Base-by-base conservation (phyloP, 2,888 invertebrate genomes). In the Lasioglossum marginatum region DNA sequence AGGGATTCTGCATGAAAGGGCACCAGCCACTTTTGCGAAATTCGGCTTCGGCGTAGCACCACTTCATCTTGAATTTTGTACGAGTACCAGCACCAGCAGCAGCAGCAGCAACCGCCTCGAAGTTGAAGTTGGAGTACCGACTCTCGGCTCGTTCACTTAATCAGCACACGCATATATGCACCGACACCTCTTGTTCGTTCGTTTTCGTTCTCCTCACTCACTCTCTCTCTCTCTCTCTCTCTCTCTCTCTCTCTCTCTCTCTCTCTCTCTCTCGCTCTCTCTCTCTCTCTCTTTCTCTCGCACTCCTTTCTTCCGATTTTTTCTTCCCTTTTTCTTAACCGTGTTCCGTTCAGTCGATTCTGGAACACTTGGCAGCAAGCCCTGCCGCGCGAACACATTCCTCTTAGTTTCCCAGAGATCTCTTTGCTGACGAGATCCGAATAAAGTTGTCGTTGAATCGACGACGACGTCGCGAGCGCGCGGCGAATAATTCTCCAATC, bases 111-210 rank as follows among this genome's bases (percentile, higher is more conserved):
- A 79, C 84, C 78, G 87, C 71, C 88, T 83, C 81, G 87, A 85
- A 83, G 81, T 90, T 86, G 86, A 87, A 85, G 71, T 90, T 90
- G 77, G 63, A 90, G 90, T 79, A 80, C 82, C 83, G 75, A 83
- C 52, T 86, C 86, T 83, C 83, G 74, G 74, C 74, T 83, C 84
- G 81, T 88, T 90, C 90, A 90, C 83, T 88, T 90, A 88, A 83
- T 89, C 86, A 88, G 90, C 90, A 90, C 90, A 90, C 90, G 90
- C 90, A 90, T 89, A 90, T 88, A 90, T 90, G 90, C 90, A 90
- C 90, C 80, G 77, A 90, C 90, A 90, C 90, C 72, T 86, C 90
- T 79, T 73, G 77, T 74, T 86, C 73, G 60, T 14, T 43, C 63
- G 34, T 66, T 77, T 66, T 45, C 23, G 74, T 10, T n/a, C 27